phyloP scores from a whole-genome alignment of 92 coral and sea anemone species.

The Palythoa grandis region DNA sequence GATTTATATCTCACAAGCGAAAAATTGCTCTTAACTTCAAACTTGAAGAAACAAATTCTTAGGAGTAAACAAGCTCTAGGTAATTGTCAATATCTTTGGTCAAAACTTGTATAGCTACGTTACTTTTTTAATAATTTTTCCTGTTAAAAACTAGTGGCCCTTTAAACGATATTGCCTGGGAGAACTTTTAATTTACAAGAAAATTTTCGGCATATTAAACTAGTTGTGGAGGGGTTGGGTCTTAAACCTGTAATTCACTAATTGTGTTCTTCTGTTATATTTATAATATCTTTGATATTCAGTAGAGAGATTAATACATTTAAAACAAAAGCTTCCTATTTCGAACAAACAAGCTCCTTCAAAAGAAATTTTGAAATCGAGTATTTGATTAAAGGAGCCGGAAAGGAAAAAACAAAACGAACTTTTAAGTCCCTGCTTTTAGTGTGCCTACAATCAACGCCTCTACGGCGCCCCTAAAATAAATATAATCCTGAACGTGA shows the following conservation, averaged over 20 bases:
- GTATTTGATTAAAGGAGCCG: neutral
- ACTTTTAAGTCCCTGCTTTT: neutral
- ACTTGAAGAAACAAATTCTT: neutral
- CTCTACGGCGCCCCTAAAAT: neutral
- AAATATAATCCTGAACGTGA: neutral
- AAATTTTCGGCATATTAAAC: neutral
- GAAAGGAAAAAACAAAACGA: neutral
- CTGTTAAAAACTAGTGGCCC: no score
- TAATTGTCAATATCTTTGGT: neutral
- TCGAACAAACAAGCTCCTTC: slow-evolving; percentile 26
- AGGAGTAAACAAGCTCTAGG: neutral
- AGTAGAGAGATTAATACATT: slow-evolving; percentile 18
- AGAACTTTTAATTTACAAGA: no score
- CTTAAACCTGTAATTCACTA: neutral
- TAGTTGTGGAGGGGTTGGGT: neutral
- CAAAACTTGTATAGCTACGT: no score
- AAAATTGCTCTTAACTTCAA: neutral
- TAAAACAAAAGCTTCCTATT: neutral
- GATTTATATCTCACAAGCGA: neutral
- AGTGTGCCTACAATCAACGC: neutral
- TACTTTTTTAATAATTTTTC: no score
- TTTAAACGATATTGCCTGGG: no score
- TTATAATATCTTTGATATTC: slow-evolving; percentile 5
- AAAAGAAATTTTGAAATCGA: neutral
- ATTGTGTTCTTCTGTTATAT: neutral